Percentiles rank a stretch among this genome's conserved stretches.
Evolutionary conservation across 2,888 invertebrate species (phyloP).

Genomic region (Stenichneumon culpator): DNA sequence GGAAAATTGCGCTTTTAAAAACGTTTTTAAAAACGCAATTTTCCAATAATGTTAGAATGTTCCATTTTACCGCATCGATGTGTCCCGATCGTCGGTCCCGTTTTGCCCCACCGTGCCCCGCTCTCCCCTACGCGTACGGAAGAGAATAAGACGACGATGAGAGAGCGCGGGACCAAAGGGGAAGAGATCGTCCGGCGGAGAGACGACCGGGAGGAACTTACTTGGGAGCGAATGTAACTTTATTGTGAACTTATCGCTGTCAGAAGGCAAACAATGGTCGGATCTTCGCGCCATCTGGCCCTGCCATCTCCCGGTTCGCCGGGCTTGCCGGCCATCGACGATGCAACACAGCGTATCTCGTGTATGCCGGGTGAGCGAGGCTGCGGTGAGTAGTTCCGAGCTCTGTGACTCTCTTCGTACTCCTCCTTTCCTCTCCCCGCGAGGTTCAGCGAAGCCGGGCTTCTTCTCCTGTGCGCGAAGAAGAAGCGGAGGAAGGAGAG

Average conservation of each 20-base stretch:
- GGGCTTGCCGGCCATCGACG: slow-evolving; percentile 36
- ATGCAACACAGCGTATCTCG: slow-evolving; percentile 23
- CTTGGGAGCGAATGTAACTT: slow-evolving; percentile 84
- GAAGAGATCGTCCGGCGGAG: slow-evolving; percentile 40
- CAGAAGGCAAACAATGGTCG: slow-evolving; percentile 82
- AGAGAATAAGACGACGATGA: slow-evolving; percentile 58
- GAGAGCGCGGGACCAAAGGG: slow-evolving; percentile 53
- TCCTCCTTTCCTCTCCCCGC: background rate
- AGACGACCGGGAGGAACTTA: slow-evolving; percentile 73
- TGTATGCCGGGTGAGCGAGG: slow-evolving; percentile 26
- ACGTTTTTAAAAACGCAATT: too few species aligned
- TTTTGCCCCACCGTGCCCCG: too few species aligned
- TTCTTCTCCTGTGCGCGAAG: background rate
- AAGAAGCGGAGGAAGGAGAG: slow-evolving; percentile 20
- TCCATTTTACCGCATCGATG: too few species aligned
- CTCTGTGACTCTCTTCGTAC: slow-evolving; percentile 4
- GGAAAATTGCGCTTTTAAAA: too few species aligned
- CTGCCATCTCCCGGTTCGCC: slow-evolving; percentile 74
- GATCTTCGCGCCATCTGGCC: slow-evolving; percentile 82
- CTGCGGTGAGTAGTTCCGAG: slow-evolving; percentile 30
- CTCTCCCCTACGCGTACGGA: slow-evolving; percentile 2
- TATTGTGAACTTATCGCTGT: slow-evolving; percentile 84
- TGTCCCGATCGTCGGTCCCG: too few species aligned
- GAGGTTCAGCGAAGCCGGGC: slow-evolving; percentile 16
- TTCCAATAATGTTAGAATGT: too few species aligned